Conservation (phyloP, 2,888 invertebrate genomes). For the Lysandra bellargus region DNA sequence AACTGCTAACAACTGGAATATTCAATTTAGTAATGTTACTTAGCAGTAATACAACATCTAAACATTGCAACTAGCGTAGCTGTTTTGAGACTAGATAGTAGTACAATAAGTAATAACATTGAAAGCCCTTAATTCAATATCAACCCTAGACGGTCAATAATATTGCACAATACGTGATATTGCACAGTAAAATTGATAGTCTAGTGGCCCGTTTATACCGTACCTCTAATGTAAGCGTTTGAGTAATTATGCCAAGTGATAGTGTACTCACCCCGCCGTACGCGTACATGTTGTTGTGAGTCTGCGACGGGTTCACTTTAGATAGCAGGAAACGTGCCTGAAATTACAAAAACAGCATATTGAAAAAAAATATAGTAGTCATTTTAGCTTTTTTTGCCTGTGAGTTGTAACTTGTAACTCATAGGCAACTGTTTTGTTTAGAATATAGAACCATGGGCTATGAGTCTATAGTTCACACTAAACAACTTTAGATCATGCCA, state of each 20-base stretch:
- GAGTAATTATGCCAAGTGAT: not conserved
- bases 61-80: not conserved
- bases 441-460: no score
- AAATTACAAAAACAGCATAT: conserved; percentile 46
- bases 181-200: no score
- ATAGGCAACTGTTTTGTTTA: no score
- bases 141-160: no score
- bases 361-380: not conserved
- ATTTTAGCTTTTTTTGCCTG: no score
- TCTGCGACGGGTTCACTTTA: conserved; percentile 99
- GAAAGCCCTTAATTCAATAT: no score
- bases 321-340: conserved; percentile 97
- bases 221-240: not conserved
- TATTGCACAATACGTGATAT: no score
- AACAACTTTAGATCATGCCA: no score
- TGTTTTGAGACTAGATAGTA: no score
- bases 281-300: conserved; percentile 99
- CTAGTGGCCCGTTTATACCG: not conserved
- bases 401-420: no score
- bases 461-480: no score
- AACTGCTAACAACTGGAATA: not conserved
- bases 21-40: not conserved
- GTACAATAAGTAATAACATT: no score
- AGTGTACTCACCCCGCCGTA: conserved; percentile 90
- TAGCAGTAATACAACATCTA: not conserved